Base-by-base conservation (phyloP, 2,113 vertebrate species). In the Corydoras maculifer region DNA sequence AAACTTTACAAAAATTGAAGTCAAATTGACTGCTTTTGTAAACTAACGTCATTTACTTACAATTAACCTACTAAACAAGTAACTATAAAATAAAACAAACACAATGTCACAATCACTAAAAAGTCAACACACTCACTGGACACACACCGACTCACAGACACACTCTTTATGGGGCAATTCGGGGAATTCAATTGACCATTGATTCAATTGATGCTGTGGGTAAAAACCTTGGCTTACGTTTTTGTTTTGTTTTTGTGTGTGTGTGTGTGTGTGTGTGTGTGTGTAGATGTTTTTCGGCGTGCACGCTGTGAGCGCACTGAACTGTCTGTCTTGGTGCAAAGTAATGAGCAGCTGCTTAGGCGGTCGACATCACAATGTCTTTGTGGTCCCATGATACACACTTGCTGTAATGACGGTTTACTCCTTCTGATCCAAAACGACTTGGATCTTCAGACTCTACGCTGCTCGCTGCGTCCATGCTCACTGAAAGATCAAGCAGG, bases 381-480 rank as follows among this genome's bases (percentile, higher is more conserved):
- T 29, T 65, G 66, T 54, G 32, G 65, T 6, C 31, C 65, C n/a
- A 11, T 57, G 57, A 29, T 15, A 57, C 8, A 64, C 59, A 2
- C 62, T 57, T 62, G 50, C 15, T 51, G 54, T 63, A 12, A 10
- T 63, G 61, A 62, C 6, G 58, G 32, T 61, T 31, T 70, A 6
- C 74, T 83, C 66, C 72, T 82, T 50, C 8, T 80, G 1, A 73
- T 83, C 43, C 70, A 76, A 18, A 77, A 57, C 49, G 13, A 18
- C 0, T 9, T 54, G 0, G 70, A 77, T 4, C 64, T 75, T 62
- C 68, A 66, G 66, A 63, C 61, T 31, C 74, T 83, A 1, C 69
- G 65, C 30, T 49, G 62, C 4, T 57, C 76, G 48, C 81, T 84
- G 32, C 79, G 74, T 35, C 78, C 78, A 1, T 76, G 73, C 75